phyloP scores from a whole-genome alignment of 30 jellyfish, hydroid and myxozoan genomes.

The Mastigias papua region DNA sequence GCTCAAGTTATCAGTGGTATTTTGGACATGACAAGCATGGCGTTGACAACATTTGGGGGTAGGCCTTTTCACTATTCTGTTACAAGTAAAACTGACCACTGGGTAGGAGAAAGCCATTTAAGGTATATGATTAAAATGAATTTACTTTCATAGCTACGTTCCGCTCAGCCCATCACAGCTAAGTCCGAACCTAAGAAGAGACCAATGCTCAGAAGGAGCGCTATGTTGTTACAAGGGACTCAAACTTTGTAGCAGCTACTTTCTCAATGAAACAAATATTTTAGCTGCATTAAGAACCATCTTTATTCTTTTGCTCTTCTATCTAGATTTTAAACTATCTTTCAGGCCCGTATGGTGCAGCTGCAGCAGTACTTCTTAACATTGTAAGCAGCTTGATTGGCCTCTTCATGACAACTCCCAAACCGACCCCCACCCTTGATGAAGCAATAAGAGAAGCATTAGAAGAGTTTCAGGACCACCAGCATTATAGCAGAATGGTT shows the following conservation, averaged over 20 bases:
- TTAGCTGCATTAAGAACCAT: too few species aligned
- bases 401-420: background rate
- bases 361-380: background rate
- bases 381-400: background rate
- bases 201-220: background rate
- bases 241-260: background rate
- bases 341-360: background rate
- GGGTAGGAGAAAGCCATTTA: too few species aligned
- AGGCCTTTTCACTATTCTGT: background rate
- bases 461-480: background rate
- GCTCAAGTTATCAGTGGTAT: background rate
- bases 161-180: background rate
- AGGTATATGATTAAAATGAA: too few species aligned
- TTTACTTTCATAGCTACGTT: background rate
- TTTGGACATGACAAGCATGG: background rate
- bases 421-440: background rate
- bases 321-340: background rate
- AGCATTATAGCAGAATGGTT: background rate
- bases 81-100: too few species aligned
- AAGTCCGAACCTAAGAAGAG: background rate
- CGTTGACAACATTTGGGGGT: background rate
- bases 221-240: background rate
- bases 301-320: background rate
- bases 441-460: background rate
- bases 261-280: too few species aligned